Evolutionary conservation across 2,888 invertebrate genomes (phyloP).

Genomic region (Iselma pallidipennis): DNA sequence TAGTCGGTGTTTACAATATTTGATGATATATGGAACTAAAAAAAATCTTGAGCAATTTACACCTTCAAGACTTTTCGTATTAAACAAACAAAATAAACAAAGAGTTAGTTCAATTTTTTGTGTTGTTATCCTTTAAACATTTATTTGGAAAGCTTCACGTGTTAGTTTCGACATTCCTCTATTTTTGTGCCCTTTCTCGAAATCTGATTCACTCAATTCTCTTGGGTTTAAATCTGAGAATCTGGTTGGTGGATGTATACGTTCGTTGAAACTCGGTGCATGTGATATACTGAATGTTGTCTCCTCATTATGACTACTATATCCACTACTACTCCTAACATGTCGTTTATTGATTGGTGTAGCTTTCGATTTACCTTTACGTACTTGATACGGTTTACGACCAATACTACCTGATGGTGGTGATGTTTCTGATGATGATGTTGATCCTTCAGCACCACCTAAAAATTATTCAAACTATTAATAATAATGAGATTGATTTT

Average conservation of each 20-base stretch:
- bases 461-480: constrained; percentile 12
- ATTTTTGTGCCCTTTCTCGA: constrained; percentile 55
- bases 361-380: constrained; percentile 67
- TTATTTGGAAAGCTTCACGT: constrained; percentile 78
- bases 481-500: neutral
- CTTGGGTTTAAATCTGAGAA: constrained; percentile 72
- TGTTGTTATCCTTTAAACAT: constrained; percentile 70
- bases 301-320: constrained; percentile 83
- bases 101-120: neutral
- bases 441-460: constrained; percentile 76
- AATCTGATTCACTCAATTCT: constrained; percentile 56
- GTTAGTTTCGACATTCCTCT: constrained; percentile 55
- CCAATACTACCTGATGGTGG: constrained; percentile 61
- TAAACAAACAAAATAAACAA: neutral
- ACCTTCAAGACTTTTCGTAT: too few species aligned
- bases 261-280: constrained; percentile 79
- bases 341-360: constrained; percentile 67
- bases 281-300: constrained; percentile 84
- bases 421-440: constrained; percentile 78
- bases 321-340: constrained; percentile 78
- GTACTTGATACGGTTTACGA: constrained; percentile 68
- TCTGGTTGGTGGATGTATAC: constrained; percentile 83
- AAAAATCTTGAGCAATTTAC: neutral
- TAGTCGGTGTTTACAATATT: neutral
- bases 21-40: neutral